Conservation (phyloP, 2,888 invertebrate genomes). For the Dicyrtoma fusca region DNA sequence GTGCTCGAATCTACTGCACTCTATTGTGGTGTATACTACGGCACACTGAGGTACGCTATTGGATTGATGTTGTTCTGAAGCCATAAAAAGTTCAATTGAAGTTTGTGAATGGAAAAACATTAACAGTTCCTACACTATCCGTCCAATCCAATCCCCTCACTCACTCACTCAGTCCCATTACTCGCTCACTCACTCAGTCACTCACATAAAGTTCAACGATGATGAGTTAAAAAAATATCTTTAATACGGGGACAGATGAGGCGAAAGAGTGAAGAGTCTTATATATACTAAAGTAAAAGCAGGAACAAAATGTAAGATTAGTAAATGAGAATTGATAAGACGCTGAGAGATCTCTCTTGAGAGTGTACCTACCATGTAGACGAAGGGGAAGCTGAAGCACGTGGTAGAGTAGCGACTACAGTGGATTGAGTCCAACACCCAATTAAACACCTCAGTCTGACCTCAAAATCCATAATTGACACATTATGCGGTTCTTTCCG, state of each 20-base stretch:
- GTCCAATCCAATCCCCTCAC: too few species aligned
- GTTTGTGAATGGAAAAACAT: too few species aligned
- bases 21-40: too few species aligned
- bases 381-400: slow-evolving; percentile 15
- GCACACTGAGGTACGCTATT: too few species aligned
- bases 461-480: slow-evolving; percentile 32
- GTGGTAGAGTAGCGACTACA: slow-evolving; percentile 1
- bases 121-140: too few species aligned
- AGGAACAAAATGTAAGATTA: neutral
- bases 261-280: neutral
- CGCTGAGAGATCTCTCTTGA: too few species aligned
- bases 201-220: neutral
- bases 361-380: too few species aligned
- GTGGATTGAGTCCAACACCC: slow-evolving; percentile 35
- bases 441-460: slow-evolving; percentile 34
- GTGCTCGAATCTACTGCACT: too few species aligned
- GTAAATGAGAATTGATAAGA: neutral
- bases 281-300: neutral
- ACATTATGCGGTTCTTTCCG: slow-evolving; percentile 27
- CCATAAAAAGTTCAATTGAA: too few species aligned
- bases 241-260: slow-evolving; percentile 10
- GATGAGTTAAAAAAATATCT: neutral
- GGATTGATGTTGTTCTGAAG: too few species aligned
- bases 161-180: too few species aligned
- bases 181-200: too few species aligned